These are phyloP conservation scores for Poeciliopsis paucimaculata DNA, from an alignment of 2,797 vertebrate species.

Conservation along the genomic window DNA sequence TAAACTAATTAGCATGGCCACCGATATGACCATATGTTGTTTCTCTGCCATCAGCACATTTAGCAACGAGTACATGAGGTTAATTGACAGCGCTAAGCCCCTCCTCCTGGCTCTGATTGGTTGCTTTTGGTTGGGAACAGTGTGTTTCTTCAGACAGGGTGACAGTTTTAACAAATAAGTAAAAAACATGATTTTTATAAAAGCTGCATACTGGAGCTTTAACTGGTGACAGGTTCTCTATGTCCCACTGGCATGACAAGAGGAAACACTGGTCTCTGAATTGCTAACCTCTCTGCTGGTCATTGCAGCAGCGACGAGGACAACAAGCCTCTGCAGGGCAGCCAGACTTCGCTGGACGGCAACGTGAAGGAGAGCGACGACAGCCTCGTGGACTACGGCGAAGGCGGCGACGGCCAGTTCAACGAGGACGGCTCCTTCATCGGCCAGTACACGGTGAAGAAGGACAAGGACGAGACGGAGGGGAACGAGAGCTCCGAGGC, in stretches of 20 bases:
- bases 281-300: constrained; percentile 1
- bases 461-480: constrained; percentile 98
- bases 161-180: too few relatives aligned
- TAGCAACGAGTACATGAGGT: too few relatives aligned
- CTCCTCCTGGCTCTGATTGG: too few relatives aligned
- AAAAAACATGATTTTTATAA: too few relatives aligned
- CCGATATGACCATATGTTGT: too few relatives aligned
- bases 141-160: not conserved
- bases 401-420: constrained; percentile 96
- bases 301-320: constrained; percentile 92
- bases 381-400: constrained; percentile 97
- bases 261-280: not conserved
- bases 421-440: constrained; percentile 99
- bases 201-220: not conserved
- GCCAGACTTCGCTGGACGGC: constrained; percentile 94
- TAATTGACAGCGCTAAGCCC: too few relatives aligned
- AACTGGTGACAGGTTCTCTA: not conserved
- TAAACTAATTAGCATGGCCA: too few relatives aligned
- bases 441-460: constrained; percentile 98
- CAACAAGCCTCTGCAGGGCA: constrained; percentile 97
- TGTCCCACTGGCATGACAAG: not conserved
- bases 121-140: too few relatives aligned
- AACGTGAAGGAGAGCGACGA: constrained; percentile 98
- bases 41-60: too few relatives aligned
- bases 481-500: constrained; percentile 99